Base-by-base conservation (phyloP, 2,113 vertebrate genomes). In the Aegotheles bennettii region DNA sequence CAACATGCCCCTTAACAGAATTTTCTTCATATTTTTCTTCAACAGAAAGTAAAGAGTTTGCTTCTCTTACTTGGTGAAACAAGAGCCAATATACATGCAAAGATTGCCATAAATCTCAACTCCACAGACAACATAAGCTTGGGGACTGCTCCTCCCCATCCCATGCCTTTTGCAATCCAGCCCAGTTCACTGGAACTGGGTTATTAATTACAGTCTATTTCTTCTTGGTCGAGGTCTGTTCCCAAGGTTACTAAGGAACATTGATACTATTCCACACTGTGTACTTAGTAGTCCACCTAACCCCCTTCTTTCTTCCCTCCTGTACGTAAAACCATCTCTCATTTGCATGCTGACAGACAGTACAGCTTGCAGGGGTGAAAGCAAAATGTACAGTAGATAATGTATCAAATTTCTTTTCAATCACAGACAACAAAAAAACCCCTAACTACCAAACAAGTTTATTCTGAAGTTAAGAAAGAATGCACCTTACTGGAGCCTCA, bases 401-500 rank as follows among this genome's bases (percentile, higher is more conserved):
- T 3, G 28, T 16, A 93, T 14, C 31, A 77, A 76, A 88, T 85
- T 77, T 73, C 19, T 88, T 93, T 86, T 54, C 56, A 88, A 94
- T 85, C 50, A 80, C 51, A 68, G 50, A 59, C 68, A 89, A 69
- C 20, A 79, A 94, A 76, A 90, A 64, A 12, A 11, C 4, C 45
- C 70, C 35, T 74, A 89, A 89, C 45, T 51, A 84, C 36, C 26
- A 84, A 84, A 69, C 50, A 79, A 83, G 35, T 45, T 48, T 11
- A 42, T 57, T 87, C 75, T 80, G 56, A 81, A 89, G 15, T 64
- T 71, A 48, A 83, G 70, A 91, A 92, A 91, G 79, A 80, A 85
- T 80, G 93, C 47, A 97, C 95, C 95, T 96, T 96, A 79, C 87
- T 93, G 65, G 69, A 93, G 92, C 85, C 70, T 94, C 84, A 76